phyloP scores from a whole-genome alignment of 64 coral and sea anemone genomes.

The Pocillopora damicornis region DNA sequence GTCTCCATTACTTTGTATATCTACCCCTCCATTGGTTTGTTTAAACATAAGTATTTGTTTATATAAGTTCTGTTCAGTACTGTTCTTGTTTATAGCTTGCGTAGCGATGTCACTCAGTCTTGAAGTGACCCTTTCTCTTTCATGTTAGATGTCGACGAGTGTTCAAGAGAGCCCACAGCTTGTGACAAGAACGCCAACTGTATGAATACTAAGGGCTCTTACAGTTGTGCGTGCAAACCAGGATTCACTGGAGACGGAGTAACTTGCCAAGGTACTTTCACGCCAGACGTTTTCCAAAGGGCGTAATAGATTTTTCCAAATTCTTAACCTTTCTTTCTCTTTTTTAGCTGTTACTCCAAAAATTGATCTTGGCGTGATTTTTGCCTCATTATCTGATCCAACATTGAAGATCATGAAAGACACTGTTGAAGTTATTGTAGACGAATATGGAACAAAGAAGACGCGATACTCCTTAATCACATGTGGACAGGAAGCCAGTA shows the following conservation, averaged over 20 bases:
- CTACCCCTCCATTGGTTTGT: no score
- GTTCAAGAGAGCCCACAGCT: no score
- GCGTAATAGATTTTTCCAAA: not conserved
- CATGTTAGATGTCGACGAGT: no score
- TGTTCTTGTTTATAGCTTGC: no score
- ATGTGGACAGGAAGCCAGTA: not conserved
- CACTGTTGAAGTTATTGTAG: not conserved
- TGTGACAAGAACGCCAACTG: constrained; percentile 38
- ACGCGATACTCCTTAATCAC: constrained; percentile 11
- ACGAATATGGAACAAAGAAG: constrained; percentile 20
- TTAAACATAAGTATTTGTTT: no score
- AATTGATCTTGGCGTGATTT: constrained; percentile 12
- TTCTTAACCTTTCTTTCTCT: not conserved
- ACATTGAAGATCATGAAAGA: constrained; percentile 15
- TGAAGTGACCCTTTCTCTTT: not conserved
- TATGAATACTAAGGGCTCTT: constrained; percentile 39
- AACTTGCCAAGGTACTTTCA: not conserved
- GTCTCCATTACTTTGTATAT: no score
- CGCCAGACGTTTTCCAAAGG: not conserved
- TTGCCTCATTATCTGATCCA: constrained; percentile 14
- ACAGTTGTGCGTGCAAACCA: constrained; percentile 39
- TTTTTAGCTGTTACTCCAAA: not conserved
- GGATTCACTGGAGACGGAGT: constrained; percentile 55
- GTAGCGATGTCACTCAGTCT: no score
- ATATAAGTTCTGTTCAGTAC: no score